phyloP scores from a whole-genome alignment of 2,797 vertebrate genomes.

The Brachymystax lenok region DNA sequence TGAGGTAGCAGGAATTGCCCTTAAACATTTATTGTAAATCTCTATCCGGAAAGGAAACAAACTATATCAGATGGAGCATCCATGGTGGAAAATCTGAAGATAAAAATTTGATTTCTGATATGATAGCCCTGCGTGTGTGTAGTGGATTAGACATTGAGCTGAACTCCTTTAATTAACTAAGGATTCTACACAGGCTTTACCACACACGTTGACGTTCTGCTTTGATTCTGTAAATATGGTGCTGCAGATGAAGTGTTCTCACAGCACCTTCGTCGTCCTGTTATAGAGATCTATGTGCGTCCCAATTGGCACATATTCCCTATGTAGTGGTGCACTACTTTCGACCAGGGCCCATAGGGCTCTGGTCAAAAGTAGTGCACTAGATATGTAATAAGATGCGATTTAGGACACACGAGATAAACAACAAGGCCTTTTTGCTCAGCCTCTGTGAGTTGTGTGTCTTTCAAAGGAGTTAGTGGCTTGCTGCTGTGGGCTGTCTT shows the following conservation, averaged over 20 bases:
- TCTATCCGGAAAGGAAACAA: slow-evolving; percentile 15
- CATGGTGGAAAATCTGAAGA: slow-evolving; percentile 28
- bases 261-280: slow-evolving; percentile 41
- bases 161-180: slow-evolving; percentile 53
- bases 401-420: slow-evolving; percentile 24
- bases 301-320: too few relatives aligned
- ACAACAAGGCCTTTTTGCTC: slow-evolving; percentile 24
- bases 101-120: slow-evolving; percentile 28
- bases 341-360: too few relatives aligned
- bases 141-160: slow-evolving; percentile 28
- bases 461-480: slow-evolving; percentile 11
- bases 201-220: slow-evolving; percentile 42
- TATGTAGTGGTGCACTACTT: not conserved
- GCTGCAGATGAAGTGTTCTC: slow-evolving; percentile 38
- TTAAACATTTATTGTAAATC: not conserved
- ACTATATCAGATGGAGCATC: slow-evolving; percentile 21
- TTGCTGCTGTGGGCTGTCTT: slow-evolving; percentile 21
- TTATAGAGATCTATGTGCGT: slow-evolving; percentile 30
- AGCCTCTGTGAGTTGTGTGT: not conserved
- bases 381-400: not conserved
- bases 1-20: slow-evolving; percentile 6
- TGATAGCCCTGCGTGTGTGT: slow-evolving; percentile 21
- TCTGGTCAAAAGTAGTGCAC: slow-evolving; percentile 14
- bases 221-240: slow-evolving; percentile 64
- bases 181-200: slow-evolving; percentile 51